Evolutionary conservation across 2,888 invertebrate genomes (phyloP).

Genomic region (Ennomos quercinarius): DNA sequence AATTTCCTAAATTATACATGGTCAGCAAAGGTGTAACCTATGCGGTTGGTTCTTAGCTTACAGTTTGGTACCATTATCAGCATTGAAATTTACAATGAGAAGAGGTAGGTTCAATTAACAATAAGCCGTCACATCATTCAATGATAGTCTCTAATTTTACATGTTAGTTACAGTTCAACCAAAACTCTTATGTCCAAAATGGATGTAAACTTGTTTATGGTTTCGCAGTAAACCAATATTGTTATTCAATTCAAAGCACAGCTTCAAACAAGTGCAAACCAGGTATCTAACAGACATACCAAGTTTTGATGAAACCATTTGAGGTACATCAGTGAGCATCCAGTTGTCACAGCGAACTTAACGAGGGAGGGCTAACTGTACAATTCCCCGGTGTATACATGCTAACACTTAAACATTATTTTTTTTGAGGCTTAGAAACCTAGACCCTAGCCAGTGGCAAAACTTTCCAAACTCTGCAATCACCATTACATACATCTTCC

Average conservation of each 20-base stretch:
- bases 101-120: constrained; percentile 83
- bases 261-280: constrained; percentile 66
- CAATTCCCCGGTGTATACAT: constrained; percentile 84
- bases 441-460: constrained; percentile 80
- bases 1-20: constrained; percentile 51
- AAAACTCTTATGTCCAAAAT: constrained; percentile 74
- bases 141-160: constrained; percentile 83
- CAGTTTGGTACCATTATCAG: constrained; percentile 82
- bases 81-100: constrained; percentile 83
- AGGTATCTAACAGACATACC: constrained; percentile 64
- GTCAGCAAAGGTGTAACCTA: constrained; percentile 52
- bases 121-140: constrained; percentile 69
- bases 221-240: constrained; percentile 61
- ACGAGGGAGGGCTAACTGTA: constrained; percentile 85
- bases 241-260: constrained; percentile 73
- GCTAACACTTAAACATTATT: constrained; percentile 85
- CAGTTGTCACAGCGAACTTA: constrained; percentile 84
- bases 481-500: constrained; percentile 57
- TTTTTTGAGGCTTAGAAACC: constrained; percentile 80
- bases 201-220: constrained; percentile 56
- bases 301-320: constrained; percentile 78
- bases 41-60: constrained; percentile 65
- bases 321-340: constrained; percentile 79
- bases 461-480: constrained; percentile 83
- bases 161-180: constrained; percentile 72